Conservation (phyloP, 2,888 invertebrate species). For the Caenorhabditis virilis region DNA sequence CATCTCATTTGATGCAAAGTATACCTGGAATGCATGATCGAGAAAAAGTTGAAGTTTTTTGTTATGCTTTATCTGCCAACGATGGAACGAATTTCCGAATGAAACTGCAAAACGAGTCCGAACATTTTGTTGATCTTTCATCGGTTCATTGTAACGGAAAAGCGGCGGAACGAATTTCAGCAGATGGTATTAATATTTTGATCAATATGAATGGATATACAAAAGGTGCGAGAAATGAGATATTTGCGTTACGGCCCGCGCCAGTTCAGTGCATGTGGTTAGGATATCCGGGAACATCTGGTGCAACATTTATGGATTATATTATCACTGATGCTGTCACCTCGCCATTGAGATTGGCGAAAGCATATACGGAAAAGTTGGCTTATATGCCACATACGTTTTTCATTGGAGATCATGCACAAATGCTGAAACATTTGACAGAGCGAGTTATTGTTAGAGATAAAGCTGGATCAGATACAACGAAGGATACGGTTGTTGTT, state of each 20-base stretch:
- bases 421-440: slow-evolving; percentile 97
- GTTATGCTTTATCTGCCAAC: slow-evolving; percentile 85
- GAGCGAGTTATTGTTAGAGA: slow-evolving; percentile 77
- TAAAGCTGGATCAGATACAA: slow-evolving; percentile 23
- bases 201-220: slow-evolving; percentile 99
- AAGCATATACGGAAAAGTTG: slow-evolving; percentile 88
- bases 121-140: slow-evolving; percentile 94
- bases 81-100: slow-evolving; percentile 95
- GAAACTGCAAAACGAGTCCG: slow-evolving; percentile 87
- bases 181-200: slow-evolving; percentile 91
- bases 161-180: slow-evolving; percentile 88
- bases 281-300: slow-evolving; percentile 97
- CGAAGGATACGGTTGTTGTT: slow-evolving; percentile 82
- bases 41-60: slow-evolving; percentile 79
- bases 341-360: slow-evolving; percentile 80
- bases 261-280: slow-evolving; percentile 98
- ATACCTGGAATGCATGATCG: slow-evolving; percentile 90
- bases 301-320: slow-evolving; percentile 97
- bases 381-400: slow-evolving; percentile 96
- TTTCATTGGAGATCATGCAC: slow-evolving; percentile 94
- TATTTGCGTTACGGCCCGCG: slow-evolving; percentile 92
- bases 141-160: slow-evolving; percentile 86
- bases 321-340: slow-evolving; percentile 91
- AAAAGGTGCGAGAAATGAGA: slow-evolving; percentile 97
- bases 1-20: slow-evolving; percentile 98